Base-by-base conservation (phyloP, 2,113 vertebrate genomes). In the Rutilus rutilus region DNA sequence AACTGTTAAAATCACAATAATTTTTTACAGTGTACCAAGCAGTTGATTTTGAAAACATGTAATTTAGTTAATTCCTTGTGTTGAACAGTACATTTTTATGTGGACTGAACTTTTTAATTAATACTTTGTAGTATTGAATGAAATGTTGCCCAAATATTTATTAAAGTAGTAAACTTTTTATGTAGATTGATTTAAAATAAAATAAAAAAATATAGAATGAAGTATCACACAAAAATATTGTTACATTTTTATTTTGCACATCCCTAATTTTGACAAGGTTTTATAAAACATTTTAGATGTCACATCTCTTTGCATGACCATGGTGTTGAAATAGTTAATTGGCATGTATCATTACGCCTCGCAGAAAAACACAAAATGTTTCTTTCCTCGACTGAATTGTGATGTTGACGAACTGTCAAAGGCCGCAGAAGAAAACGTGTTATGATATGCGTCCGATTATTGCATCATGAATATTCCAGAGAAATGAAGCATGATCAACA, bases 401-500 rank as follows among this genome's bases (percentile, higher is more conserved):
- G 42, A 83, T 54, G 80, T 69, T 83, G 82, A 83, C 21, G 12
- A 71, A 73, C 82, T 73, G 67, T 73, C 82, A 83, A 27, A 83
- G 82, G 82, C 67, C 15, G 50, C 67, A 42, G 30, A 73, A n/a
- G 30, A 59, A 83, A 39, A 27, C 14, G 67, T 86, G 69, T 47
- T 79, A 50, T 64, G 50, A 84, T 76, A 76, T 84, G 45, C 62
- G 82, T 86, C 85, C 47, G 47, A 78, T 87, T 87, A 80, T 85
- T 84, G 78, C 82, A 84, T 82, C 82, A 86, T 86, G 87, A 74
- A 84, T 85, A 89, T 87, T 87, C 77, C 76, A 82, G 86, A 89
- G 65, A 90, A 88, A 78, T 81, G 78, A 42, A 45, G 87, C 84
- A 45, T 62, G 74, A 89, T 85, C 78, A 89, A 86, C 91, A 92